Evolutionary conservation across 1,140 invertebrate genomes (phyloP), one percentile per base, ranked within the genome.

Genomic region (Physella acuta): DNA sequence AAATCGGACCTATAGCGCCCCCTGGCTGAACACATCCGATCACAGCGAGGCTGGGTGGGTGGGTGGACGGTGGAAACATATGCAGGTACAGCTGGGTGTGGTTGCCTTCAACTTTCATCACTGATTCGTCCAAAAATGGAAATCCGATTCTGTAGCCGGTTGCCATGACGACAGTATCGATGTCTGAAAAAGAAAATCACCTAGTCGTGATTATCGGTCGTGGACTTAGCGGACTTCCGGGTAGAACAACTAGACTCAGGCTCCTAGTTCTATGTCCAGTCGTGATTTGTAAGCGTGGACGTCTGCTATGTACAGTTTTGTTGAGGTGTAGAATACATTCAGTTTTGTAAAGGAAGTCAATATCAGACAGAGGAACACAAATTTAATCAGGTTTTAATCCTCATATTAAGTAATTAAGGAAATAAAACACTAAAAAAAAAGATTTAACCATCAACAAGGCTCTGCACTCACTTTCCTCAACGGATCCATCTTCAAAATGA

Each of bases 21-120:
- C 87, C 68, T 17, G 87, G 86, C 71, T 89, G 88, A 37, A 87
- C 75, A 36, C 87, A 80, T 0, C 88, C 88, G 55, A 88, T 87
- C 0, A 88, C 76, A 20, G 86, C 82, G 26, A 88, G 52, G 3
- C 81, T 83, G 1, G 61, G 72, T 24, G 80, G 80, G n/a, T 76
- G 59, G 5, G 82, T 53, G 28, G 78, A 58, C 1, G 86, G 84
- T 31, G 85, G 85, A 59, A 88, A 87, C 44, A 87, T 81, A 70
- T 83, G 83, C 63, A 85, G 87, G 76, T 82, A 88, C 0, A 89
- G 75, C 1, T 84, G 74, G 4, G 86, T 79, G 39, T 69, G 53
- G 67, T 83, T 83, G 3, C 79, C 60, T 60, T 76, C 64, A 1
- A 80, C 78, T n/a, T 76, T 71, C 26, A 81, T 34, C 2, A 78